Conservation (phyloP, 2,888 invertebrate genomes). For the Napeogenes sylphis region DNA sequence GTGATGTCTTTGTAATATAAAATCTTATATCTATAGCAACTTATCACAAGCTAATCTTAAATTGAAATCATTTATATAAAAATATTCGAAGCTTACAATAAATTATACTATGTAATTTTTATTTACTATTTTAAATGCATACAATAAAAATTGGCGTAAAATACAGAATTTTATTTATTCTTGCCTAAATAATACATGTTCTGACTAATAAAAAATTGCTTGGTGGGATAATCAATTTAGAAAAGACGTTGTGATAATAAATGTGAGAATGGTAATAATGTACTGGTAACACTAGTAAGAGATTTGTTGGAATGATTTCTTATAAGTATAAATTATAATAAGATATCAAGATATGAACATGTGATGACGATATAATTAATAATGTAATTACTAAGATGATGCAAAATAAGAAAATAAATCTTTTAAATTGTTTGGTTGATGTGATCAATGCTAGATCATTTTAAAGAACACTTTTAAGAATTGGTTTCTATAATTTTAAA, state of each 20-base stretch:
- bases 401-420: too few species aligned
- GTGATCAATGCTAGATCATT: too few species aligned
- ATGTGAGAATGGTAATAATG: not conserved
- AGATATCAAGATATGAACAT: not conserved
- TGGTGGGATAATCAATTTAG: slow-evolving; percentile 40
- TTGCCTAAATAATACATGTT: not conserved
- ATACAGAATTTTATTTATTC: not conserved
- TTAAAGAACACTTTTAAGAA: too few species aligned
- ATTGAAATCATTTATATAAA: slow-evolving; percentile 7
- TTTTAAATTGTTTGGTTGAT: too few species aligned
- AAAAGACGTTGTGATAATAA: slow-evolving; percentile 15
- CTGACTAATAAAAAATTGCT: slow-evolving; percentile 14
- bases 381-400: too few species aligned
- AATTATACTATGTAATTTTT: slow-evolving; percentile 13
- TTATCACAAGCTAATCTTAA: slow-evolving; percentile 16
- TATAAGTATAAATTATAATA: not conserved
- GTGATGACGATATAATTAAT: too few species aligned
- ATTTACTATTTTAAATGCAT: slow-evolving; percentile 22
- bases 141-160: not conserved
- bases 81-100: slow-evolving; percentile 14
- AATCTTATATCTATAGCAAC: slow-evolving; percentile 23
- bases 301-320: slow-evolving; percentile 4
- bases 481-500: too few species aligned
- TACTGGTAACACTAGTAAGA: slow-evolving; percentile 6
- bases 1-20: slow-evolving; percentile 22